Evolutionary conservation across 1,140 invertebrate genomes (phyloP).

Genomic region (Gerris buenoi): DNA sequence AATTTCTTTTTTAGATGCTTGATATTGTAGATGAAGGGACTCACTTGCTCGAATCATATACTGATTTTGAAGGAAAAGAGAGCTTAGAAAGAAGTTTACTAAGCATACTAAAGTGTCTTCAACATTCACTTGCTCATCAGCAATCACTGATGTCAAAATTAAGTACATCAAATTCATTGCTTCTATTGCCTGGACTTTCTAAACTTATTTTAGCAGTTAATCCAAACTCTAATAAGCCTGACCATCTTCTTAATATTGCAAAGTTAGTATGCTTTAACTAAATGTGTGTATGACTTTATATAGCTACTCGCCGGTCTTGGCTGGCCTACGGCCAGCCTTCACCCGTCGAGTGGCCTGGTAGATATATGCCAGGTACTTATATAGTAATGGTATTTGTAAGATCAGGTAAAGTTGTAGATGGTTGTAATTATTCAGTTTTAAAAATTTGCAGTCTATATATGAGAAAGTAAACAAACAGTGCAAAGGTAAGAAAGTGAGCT

Average conservation of each 20-base stretch:
- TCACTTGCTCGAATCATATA: slow-evolving; percentile 52
- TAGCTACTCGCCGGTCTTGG: no score
- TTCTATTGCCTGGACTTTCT: slow-evolving; percentile 56
- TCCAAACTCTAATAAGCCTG: slow-evolving; percentile 52
- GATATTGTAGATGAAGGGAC: slow-evolving; percentile 66
- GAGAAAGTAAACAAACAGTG: no score
- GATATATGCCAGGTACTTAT: no score
- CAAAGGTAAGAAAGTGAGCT: no score
- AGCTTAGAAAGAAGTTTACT: slow-evolving; percentile 47
- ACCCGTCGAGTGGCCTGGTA: no score
- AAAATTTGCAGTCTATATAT: no score
- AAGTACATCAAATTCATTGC: slow-evolving; percentile 32
- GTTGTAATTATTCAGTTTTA: no score
- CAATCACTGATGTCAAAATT: slow-evolving; percentile 46
- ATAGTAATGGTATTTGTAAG: no score
- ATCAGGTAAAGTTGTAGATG: no score
- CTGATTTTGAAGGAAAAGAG: slow-evolving; percentile 47
- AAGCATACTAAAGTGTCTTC: slow-evolving; percentile 49
- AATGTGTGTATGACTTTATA: no score
- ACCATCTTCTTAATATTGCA: slow-evolving; percentile 62
- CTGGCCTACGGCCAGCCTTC: no score
- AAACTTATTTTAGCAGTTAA: slow-evolving; percentile 71
- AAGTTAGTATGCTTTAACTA: slow-evolving; percentile 36
- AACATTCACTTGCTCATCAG: slow-evolving; percentile 44
- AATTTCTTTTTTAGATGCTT: slow-evolving; percentile 37